Evolutionary conservation across 2,888 invertebrate species (phyloP).

Genomic region (Tigriopus californicus): DNA sequence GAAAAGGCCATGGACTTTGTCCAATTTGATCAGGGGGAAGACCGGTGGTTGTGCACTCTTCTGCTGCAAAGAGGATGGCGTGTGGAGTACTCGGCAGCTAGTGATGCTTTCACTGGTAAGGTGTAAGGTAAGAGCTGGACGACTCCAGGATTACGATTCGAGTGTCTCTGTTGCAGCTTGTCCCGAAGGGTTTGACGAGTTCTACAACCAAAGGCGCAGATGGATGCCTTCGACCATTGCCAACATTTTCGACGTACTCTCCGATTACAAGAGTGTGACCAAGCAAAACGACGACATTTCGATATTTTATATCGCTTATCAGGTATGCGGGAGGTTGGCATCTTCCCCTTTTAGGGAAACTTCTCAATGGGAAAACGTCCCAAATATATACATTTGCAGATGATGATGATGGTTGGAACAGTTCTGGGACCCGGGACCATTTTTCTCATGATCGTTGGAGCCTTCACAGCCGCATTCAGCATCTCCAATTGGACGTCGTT

Average conservation of each 20-base stretch:
- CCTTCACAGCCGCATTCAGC: conserved; percentile 55
- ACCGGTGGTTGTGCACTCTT: conserved; percentile 37
- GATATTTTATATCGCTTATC: conserved; percentile 25
- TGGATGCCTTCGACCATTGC: conserved; percentile 40
- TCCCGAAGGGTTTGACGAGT: conserved; percentile 36
- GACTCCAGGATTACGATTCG: background rate
- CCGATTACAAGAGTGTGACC: conserved; percentile 30
- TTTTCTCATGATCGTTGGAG: conserved; percentile 62
- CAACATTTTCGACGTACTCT: conserved; percentile 35
- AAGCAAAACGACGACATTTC: conserved; percentile 35
- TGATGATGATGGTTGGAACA: conserved; percentile 48
- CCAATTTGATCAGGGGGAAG: conserved; percentile 65
- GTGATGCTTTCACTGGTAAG: conserved; percentile 27
- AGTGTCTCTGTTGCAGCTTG: conserved; percentile 22
- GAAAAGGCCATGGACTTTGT: conserved; percentile 64
- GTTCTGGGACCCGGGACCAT: conserved; percentile 63
- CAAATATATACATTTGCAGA: conserved; percentile 28
- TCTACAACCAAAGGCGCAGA: conserved; percentile 37
- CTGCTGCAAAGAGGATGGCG: conserved; percentile 34
- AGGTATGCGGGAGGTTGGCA: conserved; percentile 19
- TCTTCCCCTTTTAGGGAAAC: background rate
- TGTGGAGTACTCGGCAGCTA: conserved; percentile 30
- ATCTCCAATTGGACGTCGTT: conserved; percentile 48
- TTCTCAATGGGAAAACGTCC: too few species aligned
- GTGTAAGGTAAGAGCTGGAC: background rate